Conservation (phyloP, 2,113 vertebrate species). For the Hippocampus comes region DNA sequence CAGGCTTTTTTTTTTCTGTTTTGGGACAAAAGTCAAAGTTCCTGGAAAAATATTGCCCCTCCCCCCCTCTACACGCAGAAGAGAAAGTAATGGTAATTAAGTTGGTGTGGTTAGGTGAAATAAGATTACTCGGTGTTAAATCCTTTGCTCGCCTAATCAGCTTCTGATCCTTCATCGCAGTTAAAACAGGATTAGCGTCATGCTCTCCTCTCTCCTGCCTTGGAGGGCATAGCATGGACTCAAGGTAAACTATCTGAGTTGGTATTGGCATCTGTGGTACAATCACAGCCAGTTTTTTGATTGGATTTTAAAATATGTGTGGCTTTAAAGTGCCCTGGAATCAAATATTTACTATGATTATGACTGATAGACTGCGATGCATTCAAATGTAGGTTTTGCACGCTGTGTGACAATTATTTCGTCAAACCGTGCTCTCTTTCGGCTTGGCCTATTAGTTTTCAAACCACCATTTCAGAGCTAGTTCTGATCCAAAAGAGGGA, state of each 20-base stretch:
- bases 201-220: not conserved
- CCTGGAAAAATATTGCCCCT: not conserved
- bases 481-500: too few relatives aligned
- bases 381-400: too few relatives aligned
- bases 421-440: too few relatives aligned
- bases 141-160: constrained; percentile 44
- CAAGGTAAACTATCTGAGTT: not conserved
- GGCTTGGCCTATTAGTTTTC: too few relatives aligned
- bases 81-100: constrained; percentile 25
- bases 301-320: too few relatives aligned
- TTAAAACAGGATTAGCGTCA: constrained; percentile 53
- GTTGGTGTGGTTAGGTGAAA: constrained; percentile 41
- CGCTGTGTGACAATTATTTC: too few relatives aligned
- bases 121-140: constrained; percentile 53
- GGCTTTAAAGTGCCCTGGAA: too few relatives aligned
- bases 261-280: not conserved
- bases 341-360: too few relatives aligned
- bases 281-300: not conserved
- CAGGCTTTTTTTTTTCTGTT: not conserved
- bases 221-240: not conserved
- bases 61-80: not conserved
- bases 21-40: not conserved
- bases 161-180: constrained; percentile 48
- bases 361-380: too few relatives aligned
- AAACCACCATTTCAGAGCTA: too few relatives aligned